phyloP scores from a whole-genome alignment of 1,140 invertebrate species.

The Drosophila sp. region DNA sequence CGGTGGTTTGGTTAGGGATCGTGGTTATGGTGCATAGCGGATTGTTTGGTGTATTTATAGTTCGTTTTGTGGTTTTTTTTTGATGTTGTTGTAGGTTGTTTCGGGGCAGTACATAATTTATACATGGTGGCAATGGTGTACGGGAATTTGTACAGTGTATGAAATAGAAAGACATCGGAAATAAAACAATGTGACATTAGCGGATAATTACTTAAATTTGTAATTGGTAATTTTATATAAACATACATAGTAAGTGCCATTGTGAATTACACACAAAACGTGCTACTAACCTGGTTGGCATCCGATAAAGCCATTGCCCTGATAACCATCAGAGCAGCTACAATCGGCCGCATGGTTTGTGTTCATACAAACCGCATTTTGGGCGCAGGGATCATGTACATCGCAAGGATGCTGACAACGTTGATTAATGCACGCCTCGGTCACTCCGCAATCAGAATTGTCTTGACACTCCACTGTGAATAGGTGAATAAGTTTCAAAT shows the following conservation, averaged over 20 bases:
- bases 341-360: slow-evolving; percentile 94
- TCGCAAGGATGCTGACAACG: slow-evolving; percentile 92
- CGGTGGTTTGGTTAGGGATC: slow-evolving; percentile 54
- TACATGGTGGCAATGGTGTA: slow-evolving; percentile 66
- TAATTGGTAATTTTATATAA: background rate
- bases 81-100: slow-evolving; percentile 30
- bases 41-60: slow-evolving; percentile 71
- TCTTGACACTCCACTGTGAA: slow-evolving; percentile 89
- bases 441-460: slow-evolving; percentile 91
- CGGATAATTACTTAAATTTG: slow-evolving; percentile 33
- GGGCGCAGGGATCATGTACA: slow-evolving; percentile 91
- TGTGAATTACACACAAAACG: slow-evolving; percentile 16
- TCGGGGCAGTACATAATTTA: slow-evolving; percentile 58
- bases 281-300: slow-evolving; percentile 88
- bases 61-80: slow-evolving; percentile 45
- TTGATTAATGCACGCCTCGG: slow-evolving; percentile 91
- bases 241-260: slow-evolving; percentile 30
- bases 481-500: background rate
- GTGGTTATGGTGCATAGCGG: slow-evolving; percentile 83
- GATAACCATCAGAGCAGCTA: slow-evolving; percentile 91
- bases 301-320: slow-evolving; percentile 92
- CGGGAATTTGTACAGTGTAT: slow-evolving; percentile 77
- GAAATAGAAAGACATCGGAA: slow-evolving; percentile 59
- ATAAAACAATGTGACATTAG: slow-evolving; percentile 65
- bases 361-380: slow-evolving; percentile 93